A percentile compares a stretch with the other conserved stretches of the same genome.
Conservation (phyloP, 2,797 vertebrate genomes). For the Malurus leucopterus region DNA sequence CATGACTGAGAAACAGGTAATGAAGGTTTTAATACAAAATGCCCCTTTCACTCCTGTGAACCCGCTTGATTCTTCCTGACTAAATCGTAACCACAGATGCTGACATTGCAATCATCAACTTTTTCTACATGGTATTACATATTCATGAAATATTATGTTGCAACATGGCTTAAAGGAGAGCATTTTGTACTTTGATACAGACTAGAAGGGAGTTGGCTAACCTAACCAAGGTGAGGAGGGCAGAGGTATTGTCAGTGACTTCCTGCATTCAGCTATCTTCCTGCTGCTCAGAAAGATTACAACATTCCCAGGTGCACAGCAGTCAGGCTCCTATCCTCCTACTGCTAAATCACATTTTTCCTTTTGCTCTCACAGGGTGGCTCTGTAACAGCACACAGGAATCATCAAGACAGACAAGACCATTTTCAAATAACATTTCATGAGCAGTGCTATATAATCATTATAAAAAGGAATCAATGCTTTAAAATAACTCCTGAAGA, state of each 20-base stretch:
- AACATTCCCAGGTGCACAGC: background rate
- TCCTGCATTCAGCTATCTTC: background rate
- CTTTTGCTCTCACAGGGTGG: background rate
- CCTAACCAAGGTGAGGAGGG: background rate
- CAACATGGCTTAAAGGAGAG: background rate
- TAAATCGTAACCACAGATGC: accelerated
- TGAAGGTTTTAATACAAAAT: background rate
- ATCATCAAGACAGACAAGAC: background rate
- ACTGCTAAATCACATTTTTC: background rate
- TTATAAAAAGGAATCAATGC: background rate
- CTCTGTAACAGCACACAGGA: background rate
- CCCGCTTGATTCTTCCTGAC: background rate
- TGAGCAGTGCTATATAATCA: background rate
- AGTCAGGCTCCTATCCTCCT: background rate
- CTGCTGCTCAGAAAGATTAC: background rate
- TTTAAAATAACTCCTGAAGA: background rate
- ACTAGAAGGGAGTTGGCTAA: background rate
- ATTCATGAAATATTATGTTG: background rate
- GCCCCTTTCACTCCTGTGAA: background rate
- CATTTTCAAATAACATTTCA: background rate
- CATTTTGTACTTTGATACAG: background rate
- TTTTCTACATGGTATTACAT: background rate
- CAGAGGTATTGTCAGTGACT: background rate
- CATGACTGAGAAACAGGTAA: background rate
- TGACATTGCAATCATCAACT: background rate